Percentiles rank a stretch among this genome's conserved stretches.
These are phyloP conservation scores for Phallusia fumigata DNA, from an alignment of 23 tunicate species.

Conservation along the genomic window DNA sequence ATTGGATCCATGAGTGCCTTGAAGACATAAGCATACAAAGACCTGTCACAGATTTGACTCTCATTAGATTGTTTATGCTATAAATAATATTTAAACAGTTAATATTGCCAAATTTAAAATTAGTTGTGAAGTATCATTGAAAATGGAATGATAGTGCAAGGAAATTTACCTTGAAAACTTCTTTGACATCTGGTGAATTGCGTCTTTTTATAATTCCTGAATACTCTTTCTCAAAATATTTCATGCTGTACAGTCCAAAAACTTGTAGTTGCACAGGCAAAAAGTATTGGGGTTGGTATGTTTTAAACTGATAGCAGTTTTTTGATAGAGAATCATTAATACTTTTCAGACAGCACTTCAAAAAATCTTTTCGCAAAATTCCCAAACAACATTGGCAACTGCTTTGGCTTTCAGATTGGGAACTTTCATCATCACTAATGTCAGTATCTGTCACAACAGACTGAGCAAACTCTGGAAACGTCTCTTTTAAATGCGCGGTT, in stretches of 20 bases:
- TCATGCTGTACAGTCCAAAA: not conserved
- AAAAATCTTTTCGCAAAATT: not conserved
- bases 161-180: not conserved
- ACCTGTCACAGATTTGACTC: too few relatives aligned
- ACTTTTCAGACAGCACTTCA: not conserved
- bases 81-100: not conserved
- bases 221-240: not conserved
- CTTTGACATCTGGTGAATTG: not conserved
- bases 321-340: not conserved
- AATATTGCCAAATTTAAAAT: not conserved
- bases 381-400: not conserved
- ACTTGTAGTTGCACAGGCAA: not conserved
- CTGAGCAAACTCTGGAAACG: not conserved
- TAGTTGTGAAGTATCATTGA: not conserved
- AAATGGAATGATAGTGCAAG: not conserved
- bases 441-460: too few relatives aligned
- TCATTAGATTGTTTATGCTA: not conserved
- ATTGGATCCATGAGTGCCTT: not conserved
- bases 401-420: not conserved
- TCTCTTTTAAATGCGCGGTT: not conserved
- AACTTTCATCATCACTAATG: not conserved
- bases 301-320: not conserved
- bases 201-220: not conserved
- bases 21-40: not conserved
- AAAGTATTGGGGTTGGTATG: conserved; percentile 4